phyloP scores from a whole-genome alignment of 2,113 vertebrate genomes.

The Penelope pileata region DNA sequence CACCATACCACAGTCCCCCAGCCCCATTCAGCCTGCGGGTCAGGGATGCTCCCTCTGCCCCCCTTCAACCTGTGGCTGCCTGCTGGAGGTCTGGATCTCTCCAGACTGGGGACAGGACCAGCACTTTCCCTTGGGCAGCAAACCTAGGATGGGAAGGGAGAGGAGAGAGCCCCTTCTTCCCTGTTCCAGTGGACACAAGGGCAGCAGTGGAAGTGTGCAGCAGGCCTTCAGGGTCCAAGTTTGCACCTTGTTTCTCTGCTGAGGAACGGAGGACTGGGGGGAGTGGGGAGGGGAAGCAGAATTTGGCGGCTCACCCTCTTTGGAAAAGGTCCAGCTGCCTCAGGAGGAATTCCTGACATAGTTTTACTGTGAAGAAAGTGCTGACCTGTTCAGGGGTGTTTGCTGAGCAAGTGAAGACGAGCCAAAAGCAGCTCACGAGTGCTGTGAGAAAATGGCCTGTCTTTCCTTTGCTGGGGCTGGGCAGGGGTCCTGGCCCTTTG shows the following conservation, averaged over 20 bases:
- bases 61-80: no score
- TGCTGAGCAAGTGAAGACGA: constrained; percentile 60
- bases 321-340: constrained; percentile 54
- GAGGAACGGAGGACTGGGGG: background rate
- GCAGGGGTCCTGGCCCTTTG: background rate
- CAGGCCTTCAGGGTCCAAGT: background rate
- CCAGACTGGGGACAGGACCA: background rate
- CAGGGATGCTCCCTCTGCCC: no score
- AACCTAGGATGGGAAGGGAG: background rate
- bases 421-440: background rate
- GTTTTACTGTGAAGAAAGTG: constrained; percentile 49
- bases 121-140: background rate
- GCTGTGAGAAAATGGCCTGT: background rate
- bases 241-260: constrained; percentile 22
- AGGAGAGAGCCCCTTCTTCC: background rate
- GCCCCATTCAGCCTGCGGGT: background rate
- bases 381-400: constrained; percentile 54
- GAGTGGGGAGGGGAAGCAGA: background rate
- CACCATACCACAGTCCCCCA: background rate
- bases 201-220: background rate
- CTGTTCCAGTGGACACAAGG: background rate
- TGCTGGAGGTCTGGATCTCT: no score
- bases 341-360: constrained; percentile 61
- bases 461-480: background rate
- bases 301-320: background rate